These are phyloP conservation scores for Anas georgica DNA, from an alignment of 2,797 vertebrate species.

Conservation along the genomic window DNA sequence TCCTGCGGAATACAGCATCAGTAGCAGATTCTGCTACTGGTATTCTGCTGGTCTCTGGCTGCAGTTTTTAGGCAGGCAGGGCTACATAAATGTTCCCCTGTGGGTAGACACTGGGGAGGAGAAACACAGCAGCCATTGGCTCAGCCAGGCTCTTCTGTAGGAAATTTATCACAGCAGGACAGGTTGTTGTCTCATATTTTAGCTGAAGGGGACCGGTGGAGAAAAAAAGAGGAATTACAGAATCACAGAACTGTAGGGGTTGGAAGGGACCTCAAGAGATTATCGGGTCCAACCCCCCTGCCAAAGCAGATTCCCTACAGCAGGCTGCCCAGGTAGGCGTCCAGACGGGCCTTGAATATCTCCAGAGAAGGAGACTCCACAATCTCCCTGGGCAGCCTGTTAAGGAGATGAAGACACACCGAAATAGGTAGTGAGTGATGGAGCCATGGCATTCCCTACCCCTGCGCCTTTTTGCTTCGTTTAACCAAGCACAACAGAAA, in stretches of 20 bases:
- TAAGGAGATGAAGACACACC: background rate
- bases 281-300: too few species aligned
- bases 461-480: background rate
- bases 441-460: background rate
- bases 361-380: too few species aligned
- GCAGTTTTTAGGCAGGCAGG: background rate
- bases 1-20: background rate
- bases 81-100: background rate
- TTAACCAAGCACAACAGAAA: background rate
- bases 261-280: too few species aligned
- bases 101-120: background rate
- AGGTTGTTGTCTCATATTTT: background rate
- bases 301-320: too few species aligned
- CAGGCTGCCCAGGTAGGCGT: too few species aligned
- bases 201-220: background rate
- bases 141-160: background rate
- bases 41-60: background rate
- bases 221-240: background rate
- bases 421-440: background rate
- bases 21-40: fast-evolving
- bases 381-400: too few species aligned
- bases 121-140: background rate
- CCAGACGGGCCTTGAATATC: too few species aligned
- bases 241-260: too few species aligned
- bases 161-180: background rate